phyloP scores from a whole-genome alignment of 2,888 invertebrate genomes.

The Diploptera punctata region DNA sequence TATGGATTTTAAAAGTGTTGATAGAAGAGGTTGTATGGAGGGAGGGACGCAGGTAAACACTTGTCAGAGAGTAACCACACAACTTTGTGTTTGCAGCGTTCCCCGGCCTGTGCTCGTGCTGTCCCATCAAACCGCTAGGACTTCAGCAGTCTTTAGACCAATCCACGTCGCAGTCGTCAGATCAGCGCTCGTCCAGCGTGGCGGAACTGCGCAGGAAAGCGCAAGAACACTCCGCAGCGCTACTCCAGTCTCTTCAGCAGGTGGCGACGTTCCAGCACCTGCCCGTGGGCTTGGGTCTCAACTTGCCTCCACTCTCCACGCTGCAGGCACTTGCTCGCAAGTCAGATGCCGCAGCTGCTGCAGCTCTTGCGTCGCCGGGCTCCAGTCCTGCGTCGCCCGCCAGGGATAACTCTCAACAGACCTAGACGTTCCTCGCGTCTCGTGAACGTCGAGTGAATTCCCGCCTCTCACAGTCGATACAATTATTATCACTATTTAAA shows the following conservation, averaged over 20 bases:
- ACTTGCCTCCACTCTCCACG: constrained; percentile 49
- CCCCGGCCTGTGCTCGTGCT: constrained; percentile 81
- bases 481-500: too few species aligned
- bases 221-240: constrained; percentile 92
- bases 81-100: constrained; percentile 65
- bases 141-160: constrained; percentile 47
- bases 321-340: constrained; percentile 52
- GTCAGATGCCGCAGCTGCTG: constrained; percentile 49
- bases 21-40: too few species aligned
- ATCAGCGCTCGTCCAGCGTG: constrained; percentile 84
- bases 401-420: constrained; percentile 28
- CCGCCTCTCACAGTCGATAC: too few species aligned
- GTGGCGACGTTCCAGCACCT: constrained; percentile 63
- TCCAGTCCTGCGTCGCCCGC: constrained; percentile 22
- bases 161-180: constrained; percentile 52
- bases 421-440: not conserved
- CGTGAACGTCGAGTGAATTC: too few species aligned
- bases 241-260: constrained; percentile 75
- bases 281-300: constrained; percentile 47
- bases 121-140: constrained; percentile 68
- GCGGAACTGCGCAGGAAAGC: constrained; percentile 92
- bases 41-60: too few species aligned
- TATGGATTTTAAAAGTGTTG: too few species aligned
- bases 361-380: constrained; percentile 55
- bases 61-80: too few species aligned